Evolutionary conservation across 1,140 invertebrate species (phyloP).

Genomic region (Antheraea mylitta): DNA sequence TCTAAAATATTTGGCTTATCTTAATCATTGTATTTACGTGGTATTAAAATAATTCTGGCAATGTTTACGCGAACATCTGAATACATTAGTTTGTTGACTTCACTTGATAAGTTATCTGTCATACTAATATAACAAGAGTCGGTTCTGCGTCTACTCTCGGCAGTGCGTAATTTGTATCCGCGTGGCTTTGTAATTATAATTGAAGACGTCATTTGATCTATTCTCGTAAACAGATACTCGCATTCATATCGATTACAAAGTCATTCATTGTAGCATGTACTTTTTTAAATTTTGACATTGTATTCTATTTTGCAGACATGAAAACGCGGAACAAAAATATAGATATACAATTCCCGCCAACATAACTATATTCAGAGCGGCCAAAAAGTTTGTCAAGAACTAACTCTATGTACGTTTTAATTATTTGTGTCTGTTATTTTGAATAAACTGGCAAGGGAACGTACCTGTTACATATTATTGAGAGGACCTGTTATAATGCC

Average conservation of each 20-base stretch:
- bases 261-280: neutral
- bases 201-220: neutral
- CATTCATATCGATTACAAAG: neutral
- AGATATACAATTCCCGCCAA: no score
- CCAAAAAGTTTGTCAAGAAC: no score
- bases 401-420: no score
- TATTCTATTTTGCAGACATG: neutral
- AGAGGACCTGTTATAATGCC: no score
- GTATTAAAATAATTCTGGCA: slow-evolving; percentile 4
- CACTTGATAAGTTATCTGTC: slow-evolving; percentile 4
- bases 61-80: neutral
- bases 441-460: no score
- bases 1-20: neutral
- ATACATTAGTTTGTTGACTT: neutral
- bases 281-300: neutral
- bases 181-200: slow-evolving; percentile 1
- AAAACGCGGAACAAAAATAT: no score
- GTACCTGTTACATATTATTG: no score
- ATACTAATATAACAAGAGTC: neutral
- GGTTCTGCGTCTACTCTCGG: neutral
- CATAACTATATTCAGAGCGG: no score
- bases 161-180: neutral
- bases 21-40: neutral
- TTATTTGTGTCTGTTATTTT: no score
- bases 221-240: slow-evolving; percentile 1